Conservation (phyloP, 1,140 invertebrate genomes). For the Homalodisca vitripennis region DNA sequence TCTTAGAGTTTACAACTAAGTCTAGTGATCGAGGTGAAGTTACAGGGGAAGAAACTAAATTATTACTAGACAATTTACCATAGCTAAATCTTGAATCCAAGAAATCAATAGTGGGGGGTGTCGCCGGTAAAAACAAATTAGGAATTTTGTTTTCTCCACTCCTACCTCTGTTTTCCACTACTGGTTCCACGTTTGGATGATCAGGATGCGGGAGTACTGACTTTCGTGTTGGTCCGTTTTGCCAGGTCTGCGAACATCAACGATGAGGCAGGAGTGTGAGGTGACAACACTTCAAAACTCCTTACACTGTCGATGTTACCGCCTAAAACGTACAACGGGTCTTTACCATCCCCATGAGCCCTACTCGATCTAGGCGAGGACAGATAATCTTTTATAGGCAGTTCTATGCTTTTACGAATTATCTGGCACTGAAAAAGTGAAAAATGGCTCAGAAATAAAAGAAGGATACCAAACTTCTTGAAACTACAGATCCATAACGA, state of each 20-base stretch:
- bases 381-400: conserved; percentile 7
- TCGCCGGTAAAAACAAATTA: too few relatives aligned
- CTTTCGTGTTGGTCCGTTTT: not conserved
- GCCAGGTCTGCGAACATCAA: not conserved
- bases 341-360: not conserved
- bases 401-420: conserved; percentile 4
- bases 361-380: not conserved
- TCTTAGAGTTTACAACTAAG: too few relatives aligned
- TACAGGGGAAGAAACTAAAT: too few relatives aligned
- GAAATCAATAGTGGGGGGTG: too few relatives aligned
- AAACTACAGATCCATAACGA: not conserved
- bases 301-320: not conserved
- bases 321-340: not conserved
- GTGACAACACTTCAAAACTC: conserved; percentile 5
- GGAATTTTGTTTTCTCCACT: too few relatives aligned
- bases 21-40: too few relatives aligned
- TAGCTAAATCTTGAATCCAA: too few relatives aligned
- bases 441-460: not conserved
- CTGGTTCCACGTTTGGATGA: not conserved
- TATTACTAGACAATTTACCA: too few relatives aligned
- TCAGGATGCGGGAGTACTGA: not conserved
- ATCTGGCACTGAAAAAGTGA: not conserved
- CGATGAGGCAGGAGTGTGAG: conserved; percentile 8
- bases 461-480: not conserved
- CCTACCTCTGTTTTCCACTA: too few relatives aligned